Percentiles rank a stretch among this genome's conserved stretches.
phyloP scores from a whole-genome alignment of 2,888 invertebrate species.

The Quadroppia sp. region DNA sequence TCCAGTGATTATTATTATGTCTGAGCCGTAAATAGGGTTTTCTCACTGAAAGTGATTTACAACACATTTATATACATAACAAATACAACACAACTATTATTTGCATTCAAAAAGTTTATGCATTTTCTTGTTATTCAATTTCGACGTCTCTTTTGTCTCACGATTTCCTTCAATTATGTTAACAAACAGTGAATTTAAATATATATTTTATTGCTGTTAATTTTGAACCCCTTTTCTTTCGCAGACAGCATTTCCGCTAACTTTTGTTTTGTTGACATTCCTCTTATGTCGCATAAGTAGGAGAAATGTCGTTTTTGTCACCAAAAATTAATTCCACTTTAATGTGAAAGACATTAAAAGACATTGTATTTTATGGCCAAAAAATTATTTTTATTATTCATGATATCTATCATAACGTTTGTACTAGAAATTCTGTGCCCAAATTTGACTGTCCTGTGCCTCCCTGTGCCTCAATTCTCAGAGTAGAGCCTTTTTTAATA shows the following conservation, averaged over 20 bases:
- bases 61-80: conserved; percentile 18
- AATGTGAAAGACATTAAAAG: too few species aligned
- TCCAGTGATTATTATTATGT: background rate
- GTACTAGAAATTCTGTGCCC: background rate
- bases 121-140: too few species aligned
- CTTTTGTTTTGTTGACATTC: too few species aligned
- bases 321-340: too few species aligned
- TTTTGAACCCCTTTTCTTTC: background rate
- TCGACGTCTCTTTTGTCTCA: background rate
- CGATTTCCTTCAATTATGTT: background rate
- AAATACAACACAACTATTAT: conserved; percentile 6
- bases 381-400: too few species aligned
- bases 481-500: conserved; percentile 24
- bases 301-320: too few species aligned
- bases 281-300: too few species aligned
- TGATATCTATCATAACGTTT: too few species aligned
- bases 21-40: conserved; percentile 2
- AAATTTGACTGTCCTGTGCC: background rate
- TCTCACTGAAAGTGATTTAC: conserved; percentile 16
- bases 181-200: background rate
- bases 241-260: background rate
- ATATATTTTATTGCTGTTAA: background rate
- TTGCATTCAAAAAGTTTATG: background rate
- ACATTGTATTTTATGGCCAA: too few species aligned
- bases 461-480: background rate